Base-by-base conservation (phyloP, 2,888 invertebrate genomes). In the Meiosimyza decipiens region DNA sequence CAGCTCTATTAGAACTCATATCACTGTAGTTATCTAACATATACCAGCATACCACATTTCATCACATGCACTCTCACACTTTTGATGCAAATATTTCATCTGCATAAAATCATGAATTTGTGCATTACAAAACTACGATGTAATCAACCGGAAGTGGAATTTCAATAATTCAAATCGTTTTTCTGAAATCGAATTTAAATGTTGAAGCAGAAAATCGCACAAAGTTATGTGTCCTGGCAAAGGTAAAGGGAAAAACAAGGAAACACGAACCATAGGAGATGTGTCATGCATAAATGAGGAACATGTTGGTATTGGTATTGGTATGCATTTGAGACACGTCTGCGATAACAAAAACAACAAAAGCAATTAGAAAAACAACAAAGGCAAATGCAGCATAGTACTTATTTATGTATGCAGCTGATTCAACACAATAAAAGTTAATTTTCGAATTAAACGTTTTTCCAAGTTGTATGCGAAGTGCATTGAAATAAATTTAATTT, bases 71-170 rank as follows among this genome's bases (percentile, higher is more conserved):
- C 40, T 40, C 40, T 9, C 6, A 40, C 40, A 40, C 9, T 40
- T 40, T 6, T 51, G 6, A 59, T 50, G n/a, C 49, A 68, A 22
- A 51, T 16, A 64, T 16, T 64, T 50, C 64, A 18, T 57, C 7
- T 57, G 9, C 22, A 22, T 57, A 9, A 40, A 40, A 40, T 40
- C 40, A 40, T 40, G 40, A 40, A 40, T 40, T 40, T 40, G 9
- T 40, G 11, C 40, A 7, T 63, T 18, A 18, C 18, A 40, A 18
- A n/a, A 63, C 63, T 47, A 63, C 40, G 40, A 63, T 63, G 63
- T 47, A 63, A 63, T 63, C 63, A 63, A 63, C 63, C 63, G 63
- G 63, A 49, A 63, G 63, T 63, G 18, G 63, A 63, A 63, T 63
- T 63, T 63, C 63, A 47, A 40, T 49, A 63, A 63, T 63, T 63